Percentiles rank a stretch among this genome's conserved stretches.
Evolutionary conservation across 2,888 invertebrate species (phyloP).

Genomic region (Drosophila peninsularis): DNA sequence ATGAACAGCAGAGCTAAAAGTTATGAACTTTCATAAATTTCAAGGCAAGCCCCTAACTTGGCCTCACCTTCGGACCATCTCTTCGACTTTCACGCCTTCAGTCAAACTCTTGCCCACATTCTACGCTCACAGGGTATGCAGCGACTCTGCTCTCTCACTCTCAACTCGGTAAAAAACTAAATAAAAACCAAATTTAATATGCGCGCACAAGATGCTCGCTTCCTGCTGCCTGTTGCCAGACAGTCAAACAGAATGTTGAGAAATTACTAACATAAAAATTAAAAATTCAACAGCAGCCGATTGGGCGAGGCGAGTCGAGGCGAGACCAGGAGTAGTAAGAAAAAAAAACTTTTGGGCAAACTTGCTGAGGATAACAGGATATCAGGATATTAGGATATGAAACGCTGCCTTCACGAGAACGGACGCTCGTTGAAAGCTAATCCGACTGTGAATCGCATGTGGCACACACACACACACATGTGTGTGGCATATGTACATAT

Average conservation of each 20-base stretch:
- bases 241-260: conserved; percentile 62
- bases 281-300: conserved; percentile 80
- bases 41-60: not conserved
- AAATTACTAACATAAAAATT: conserved; percentile 81
- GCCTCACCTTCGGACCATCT: not conserved
- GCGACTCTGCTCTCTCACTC: too few relatives aligned
- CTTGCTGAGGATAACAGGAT: conserved; percentile 32
- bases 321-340: not conserved
- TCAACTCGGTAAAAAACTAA: conserved; percentile 37
- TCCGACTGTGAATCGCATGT: conserved; percentile 49
- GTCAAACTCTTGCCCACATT: not conserved
- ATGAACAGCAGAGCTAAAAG: too few relatives aligned
- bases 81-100: not conserved
- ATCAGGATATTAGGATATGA: conserved; percentile 28
- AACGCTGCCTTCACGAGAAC: conserved; percentile 24
- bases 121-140: conserved; percentile 14
- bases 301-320: conserved; percentile 3
- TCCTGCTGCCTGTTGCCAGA: conserved; percentile 35
- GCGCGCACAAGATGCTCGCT: conserved; percentile 72
- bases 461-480: conserved; percentile 20
- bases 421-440: conserved; percentile 57
- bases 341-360: conserved; percentile 44
- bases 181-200: conserved; percentile 72
- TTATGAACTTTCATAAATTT: not conserved
- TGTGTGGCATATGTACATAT: conserved; percentile 25